Base-by-base conservation (phyloP, 2,113 vertebrate genomes). In the Catharus fuscescens region DNA sequence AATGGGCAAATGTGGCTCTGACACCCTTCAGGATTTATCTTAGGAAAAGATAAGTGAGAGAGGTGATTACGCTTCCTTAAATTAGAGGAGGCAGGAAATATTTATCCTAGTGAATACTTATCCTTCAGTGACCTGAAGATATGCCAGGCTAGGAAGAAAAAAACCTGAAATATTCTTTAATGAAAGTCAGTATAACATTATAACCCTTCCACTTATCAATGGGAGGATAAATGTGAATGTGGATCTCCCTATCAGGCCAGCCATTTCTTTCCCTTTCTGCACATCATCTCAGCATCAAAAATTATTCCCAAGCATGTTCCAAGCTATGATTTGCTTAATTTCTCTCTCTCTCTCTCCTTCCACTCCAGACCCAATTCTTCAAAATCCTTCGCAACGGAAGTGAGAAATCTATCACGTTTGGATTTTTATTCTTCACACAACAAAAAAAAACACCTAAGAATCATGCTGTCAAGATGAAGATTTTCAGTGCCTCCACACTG, bases 371-470 rank as follows among this genome's bases (percentile, higher is more conserved):
- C 25, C 28, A 32, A 69, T 79, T 77, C 66, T 86, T 76, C 40
- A 79, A 73, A 88, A 76, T 32, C 74, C 34, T 85, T 93, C 62
- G 86, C 40, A 95, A 66, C 17, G 52, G 29, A 89, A 69, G 69
- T 61, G 66, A 93, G 69, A 87, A 36, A 45, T 32, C 20, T 50
- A 36, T 80, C 80, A 94, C 34, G 78, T 89, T 65, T 81, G 18
- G 61, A 72, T 73, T 95, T 86, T 73, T 79, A 34, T 67, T 80
- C 76, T 96, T 95, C 70, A 92, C 52, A 94, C 73, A 95, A 73
- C 44, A 91, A 93, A 89, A 32, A 21, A 90, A 60, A 83, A 77
- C 82, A 78, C 32, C 61, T 59, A 34, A 69, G 64, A 80, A 89
- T 74, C 4, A 3, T 82, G 26, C 80, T 81, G 70, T 59, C 87